A percentile compares a stretch with the other conserved stretches of the same genome.
Evolutionary conservation across 2,113 vertebrate genomes (phyloP).

Genomic region (Periophthalmus modestus): DNA sequence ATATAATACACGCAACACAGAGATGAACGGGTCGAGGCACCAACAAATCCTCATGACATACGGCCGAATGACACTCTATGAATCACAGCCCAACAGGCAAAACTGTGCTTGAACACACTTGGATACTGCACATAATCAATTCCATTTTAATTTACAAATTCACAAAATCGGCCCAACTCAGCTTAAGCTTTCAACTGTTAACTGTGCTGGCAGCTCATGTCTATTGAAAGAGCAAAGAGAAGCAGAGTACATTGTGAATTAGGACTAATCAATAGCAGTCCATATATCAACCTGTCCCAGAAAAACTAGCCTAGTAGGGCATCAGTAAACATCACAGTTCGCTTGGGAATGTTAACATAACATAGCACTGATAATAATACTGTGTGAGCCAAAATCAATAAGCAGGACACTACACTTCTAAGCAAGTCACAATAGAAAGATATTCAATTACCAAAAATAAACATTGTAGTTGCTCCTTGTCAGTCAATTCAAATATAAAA

Average conservation of each 20-base stretch:
- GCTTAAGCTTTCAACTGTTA: slow-evolving; percentile 8
- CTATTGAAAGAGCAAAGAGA: slow-evolving; percentile 31
- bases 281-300: slow-evolving; percentile 28
- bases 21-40: slow-evolving; percentile 37
- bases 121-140: too few species aligned
- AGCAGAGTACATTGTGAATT: slow-evolving; percentile 39
- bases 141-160: too few species aligned
- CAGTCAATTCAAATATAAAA: slow-evolving; percentile 6
- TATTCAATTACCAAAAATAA: slow-evolving; percentile 55
- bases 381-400: not conserved
- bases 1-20: slow-evolving; percentile 33
- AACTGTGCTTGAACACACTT: slow-evolving; percentile 14
- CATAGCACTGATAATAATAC: not conserved
- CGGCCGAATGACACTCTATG: slow-evolving; percentile 41
- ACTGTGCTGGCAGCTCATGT: slow-evolving; percentile 6
- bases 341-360: not conserved
- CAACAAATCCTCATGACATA: slow-evolving; percentile 48
- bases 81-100: slow-evolving; percentile 44
- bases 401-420: not conserved
- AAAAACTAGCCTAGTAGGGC: not conserved
- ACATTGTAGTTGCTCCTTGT: slow-evolving; percentile 40
- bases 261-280: slow-evolving; percentile 35
- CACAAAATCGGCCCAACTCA: not conserved
- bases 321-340: not conserved
- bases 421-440: not conserved